Percentiles rank a stretch among this genome's conserved stretches.
Conservation (phyloP, 1,140 invertebrate species). For the Acromyrmex heyeri region DNA sequence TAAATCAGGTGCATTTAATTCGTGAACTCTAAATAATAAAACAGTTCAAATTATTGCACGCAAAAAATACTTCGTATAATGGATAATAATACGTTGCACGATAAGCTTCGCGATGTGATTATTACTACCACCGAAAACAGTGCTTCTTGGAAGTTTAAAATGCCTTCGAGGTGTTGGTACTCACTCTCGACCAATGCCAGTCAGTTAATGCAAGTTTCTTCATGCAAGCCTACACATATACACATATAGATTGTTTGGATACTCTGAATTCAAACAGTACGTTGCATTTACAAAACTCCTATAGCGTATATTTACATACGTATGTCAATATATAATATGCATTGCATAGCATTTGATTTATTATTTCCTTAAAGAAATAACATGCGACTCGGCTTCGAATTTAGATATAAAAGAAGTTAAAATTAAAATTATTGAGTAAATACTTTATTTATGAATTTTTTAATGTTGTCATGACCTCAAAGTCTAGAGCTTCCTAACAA, state of each 20-base stretch:
- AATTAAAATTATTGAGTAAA: neutral
- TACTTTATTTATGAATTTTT: neutral
- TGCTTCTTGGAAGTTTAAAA: constrained; percentile 69
- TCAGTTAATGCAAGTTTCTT: constrained; percentile 67
- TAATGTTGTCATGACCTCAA: no score
- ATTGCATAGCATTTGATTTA: neutral
- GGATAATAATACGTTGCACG: constrained; percentile 10
- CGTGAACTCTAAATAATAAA: neutral
- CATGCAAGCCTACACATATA: constrained; percentile 44
- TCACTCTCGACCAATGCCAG: constrained; percentile 37
- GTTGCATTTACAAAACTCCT: neutral
- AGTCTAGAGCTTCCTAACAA: no score
- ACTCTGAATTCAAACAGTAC: constrained; percentile 29
- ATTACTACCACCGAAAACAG: constrained; percentile 53
- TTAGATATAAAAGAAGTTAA: neutral
- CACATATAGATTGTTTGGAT: constrained; percentile 42
- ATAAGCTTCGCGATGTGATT: neutral
- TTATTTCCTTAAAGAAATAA: neutral
- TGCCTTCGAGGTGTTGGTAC: constrained; percentile 64
- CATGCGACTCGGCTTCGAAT: neutral
- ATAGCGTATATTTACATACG: neutral
- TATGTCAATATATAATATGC: neutral
- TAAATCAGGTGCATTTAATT: neutral
- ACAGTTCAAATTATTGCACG: neutral
- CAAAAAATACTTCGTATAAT: neutral